Evolutionary conservation across 1,140 invertebrate species (phyloP), one percentile per base, ranked within the genome.

Genomic region (Phenacoccus solenopsis): DNA sequence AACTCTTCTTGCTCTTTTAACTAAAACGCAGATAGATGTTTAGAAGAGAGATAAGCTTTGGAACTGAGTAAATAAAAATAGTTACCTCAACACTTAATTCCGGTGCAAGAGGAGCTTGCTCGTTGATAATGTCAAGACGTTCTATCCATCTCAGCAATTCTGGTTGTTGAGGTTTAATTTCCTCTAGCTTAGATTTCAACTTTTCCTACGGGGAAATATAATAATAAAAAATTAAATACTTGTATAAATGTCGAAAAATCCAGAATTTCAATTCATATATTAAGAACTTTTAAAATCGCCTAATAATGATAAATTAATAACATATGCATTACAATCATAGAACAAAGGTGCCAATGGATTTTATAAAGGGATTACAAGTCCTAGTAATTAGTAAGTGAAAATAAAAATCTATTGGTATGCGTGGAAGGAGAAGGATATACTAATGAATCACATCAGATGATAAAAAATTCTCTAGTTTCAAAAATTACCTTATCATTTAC

Each of bases 101-200:
- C 21, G 90, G 91, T 20, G 90, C 90, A 74, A 94, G 75, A 0
- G 90, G 87, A 16, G 91, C 91, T 28, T 86, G 84, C 28, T 83
- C 78, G 73, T 86, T 90, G 0, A 88, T 80, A 69, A 93, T 81
- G 76, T 96, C 93, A 27, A 97, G 76, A 30, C 86, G 84, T 79
- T 97, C 93, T 13, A 93, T 76, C 94, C 94, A 98, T n/a, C n/a
- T n/a, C n/a, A n/a, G n/a, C n/a, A n/a, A n/a, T n/a, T n/a, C n/a
- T 72, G 87, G 85, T 56, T 94, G 78, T 49, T 88, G 82, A 56
- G 89, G 74, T 75, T 85, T 82, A 12, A 96, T 84, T 75, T 89
- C 85, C 28, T 86, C 79, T 28, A 91, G 77, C 79, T 91, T 93
- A 27, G 83, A 77, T 74, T 88, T 85, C 68, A 96, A 76, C 71